These are phyloP conservation scores for Ornithorhynchus anatinus DNA, from an alignment of 2,113 vertebrate genomes.

Conservation along the genomic window DNA sequence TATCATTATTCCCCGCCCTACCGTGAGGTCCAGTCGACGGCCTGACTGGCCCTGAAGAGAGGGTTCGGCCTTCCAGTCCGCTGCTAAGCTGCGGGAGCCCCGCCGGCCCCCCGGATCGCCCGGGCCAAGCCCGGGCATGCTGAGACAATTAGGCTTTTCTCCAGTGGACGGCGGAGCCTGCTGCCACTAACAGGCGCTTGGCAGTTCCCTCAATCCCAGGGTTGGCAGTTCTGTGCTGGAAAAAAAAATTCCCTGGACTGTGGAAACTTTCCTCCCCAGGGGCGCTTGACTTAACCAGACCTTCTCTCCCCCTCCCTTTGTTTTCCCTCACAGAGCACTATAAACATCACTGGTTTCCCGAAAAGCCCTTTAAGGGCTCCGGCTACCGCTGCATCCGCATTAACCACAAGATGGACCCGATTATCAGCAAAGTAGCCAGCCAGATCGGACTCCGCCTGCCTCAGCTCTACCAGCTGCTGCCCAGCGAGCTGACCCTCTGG, in stretches of 20 bases:
- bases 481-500: constrained; percentile 86
- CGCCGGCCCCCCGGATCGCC: background rate
- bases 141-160: background rate
- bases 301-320: fast-evolving
- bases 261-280: too few relatives aligned
- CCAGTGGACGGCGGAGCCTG: background rate
- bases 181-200: background rate
- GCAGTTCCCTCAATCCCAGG: background rate
- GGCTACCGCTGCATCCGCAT: constrained; percentile 89
- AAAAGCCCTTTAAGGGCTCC: constrained; percentile 83
- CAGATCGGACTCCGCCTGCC: constrained; percentile 75
- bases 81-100: background rate
- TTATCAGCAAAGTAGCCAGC: constrained; percentile 77
- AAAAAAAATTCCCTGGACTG: too few relatives aligned
- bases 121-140: constrained; percentile 6
- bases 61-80: background rate
- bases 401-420: constrained; percentile 86
- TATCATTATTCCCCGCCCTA: too few relatives aligned
- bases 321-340: constrained; percentile 82
- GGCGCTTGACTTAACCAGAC: background rate
- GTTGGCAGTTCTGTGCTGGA: too few relatives aligned
- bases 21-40: too few relatives aligned
- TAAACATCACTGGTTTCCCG: constrained; percentile 85
- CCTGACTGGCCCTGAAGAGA: background rate
- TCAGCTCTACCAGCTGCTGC: constrained; percentile 76